Conservation (phyloP, 1,140 invertebrate genomes). For the Lepidurus packardi region DNA sequence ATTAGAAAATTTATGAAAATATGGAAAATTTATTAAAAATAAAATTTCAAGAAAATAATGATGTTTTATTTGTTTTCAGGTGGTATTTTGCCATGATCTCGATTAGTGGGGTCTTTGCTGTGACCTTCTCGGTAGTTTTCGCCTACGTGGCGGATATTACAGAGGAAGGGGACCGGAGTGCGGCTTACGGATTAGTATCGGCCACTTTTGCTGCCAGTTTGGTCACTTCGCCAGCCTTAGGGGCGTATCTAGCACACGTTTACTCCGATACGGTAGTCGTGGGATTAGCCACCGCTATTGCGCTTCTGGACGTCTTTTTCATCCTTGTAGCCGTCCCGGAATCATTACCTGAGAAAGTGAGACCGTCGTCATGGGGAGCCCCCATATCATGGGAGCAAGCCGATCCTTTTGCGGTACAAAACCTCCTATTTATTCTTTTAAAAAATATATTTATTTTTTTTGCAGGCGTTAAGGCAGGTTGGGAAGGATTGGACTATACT, state of each 20-base stretch:
- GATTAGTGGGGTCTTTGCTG: slow-evolving; percentile 96
- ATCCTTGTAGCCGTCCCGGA: slow-evolving; percentile 97
- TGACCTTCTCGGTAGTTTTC: slow-evolving; percentile 98
- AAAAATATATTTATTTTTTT: slow-evolving; percentile 36
- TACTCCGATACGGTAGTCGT: slow-evolving; percentile 93
- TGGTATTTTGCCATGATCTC: slow-evolving; percentile 99
- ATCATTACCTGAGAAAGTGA: slow-evolving; percentile 88
- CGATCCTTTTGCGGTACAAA: slow-evolving; percentile 83
- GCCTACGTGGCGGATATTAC: slow-evolving; percentile 99
- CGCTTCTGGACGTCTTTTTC: slow-evolving; percentile 94
- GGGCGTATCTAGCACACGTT: slow-evolving; percentile 81
- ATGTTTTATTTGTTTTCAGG: slow-evolving; percentile 45
- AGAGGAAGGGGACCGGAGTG: slow-evolving; percentile 87
- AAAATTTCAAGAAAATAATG: no score
- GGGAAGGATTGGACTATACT: slow-evolving; percentile 93
- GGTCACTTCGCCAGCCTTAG: slow-evolving; percentile 93
- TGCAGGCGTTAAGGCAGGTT: slow-evolving; percentile 78
- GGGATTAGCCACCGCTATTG: slow-evolving; percentile 90
- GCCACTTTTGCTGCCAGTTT: slow-evolving; percentile 98
- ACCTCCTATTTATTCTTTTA: not conserved
- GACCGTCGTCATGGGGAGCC: slow-evolving; percentile 67
- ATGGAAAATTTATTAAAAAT: no score
- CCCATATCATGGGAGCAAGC: slow-evolving; percentile 93
- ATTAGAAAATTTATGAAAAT: no score
- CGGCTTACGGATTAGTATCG: slow-evolving; percentile 93